Evolutionary conservation across 1,140 invertebrate genomes (phyloP).

Genomic region (Heliconius congener): DNA sequence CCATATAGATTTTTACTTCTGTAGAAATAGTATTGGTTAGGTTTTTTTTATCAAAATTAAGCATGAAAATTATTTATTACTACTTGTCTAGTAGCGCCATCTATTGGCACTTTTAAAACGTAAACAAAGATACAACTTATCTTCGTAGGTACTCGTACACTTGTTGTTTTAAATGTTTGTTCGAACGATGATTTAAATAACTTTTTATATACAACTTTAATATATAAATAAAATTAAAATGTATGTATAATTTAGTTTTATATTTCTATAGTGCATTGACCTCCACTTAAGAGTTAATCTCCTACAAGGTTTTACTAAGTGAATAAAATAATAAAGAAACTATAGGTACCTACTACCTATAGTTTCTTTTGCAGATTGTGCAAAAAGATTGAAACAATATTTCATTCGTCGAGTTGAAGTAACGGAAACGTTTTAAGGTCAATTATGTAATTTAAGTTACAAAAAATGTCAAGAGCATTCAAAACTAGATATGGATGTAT

Average conservation of each 20-base stretch:
- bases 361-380: neutral
- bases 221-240: neutral
- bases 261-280: neutral
- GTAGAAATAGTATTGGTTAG: neutral
- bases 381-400: constrained; percentile 4
- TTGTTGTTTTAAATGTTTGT: neutral
- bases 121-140: neutral
- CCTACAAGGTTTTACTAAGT: neutral
- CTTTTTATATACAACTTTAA: neutral
- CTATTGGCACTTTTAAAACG: neutral
- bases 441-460: constrained; percentile 1
- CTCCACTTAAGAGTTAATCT: neutral
- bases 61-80: neutral
- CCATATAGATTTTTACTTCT: neutral
- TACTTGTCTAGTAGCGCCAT: neutral
- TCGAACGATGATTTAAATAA: neutral
- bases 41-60: neutral
- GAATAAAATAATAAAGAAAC: constrained; percentile 6
- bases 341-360: neutral
- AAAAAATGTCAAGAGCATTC: neutral
- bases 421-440: constrained; percentile 7
- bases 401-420: neutral
- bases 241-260: neutral
- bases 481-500: neutral
- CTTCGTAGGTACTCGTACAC: neutral